These are phyloP conservation scores for Drosophila arawakana DNA, from an alignment of 1,140 invertebrate species.

Conservation along the genomic window DNA sequence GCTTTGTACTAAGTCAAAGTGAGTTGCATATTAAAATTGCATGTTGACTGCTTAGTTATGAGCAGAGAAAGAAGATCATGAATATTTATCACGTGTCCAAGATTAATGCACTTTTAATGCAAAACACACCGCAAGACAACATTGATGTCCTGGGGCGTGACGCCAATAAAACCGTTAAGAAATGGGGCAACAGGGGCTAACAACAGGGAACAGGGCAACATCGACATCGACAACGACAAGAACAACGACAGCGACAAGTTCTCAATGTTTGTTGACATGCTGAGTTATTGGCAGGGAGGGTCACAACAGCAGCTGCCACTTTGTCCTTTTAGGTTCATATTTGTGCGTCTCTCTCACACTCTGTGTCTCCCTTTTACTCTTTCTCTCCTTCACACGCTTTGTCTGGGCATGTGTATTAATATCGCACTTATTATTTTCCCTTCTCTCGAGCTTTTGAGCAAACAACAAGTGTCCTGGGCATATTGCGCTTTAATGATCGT, in stretches of 20 bases:
- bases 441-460: constrained; percentile 28
- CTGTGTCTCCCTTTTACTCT: neutral
- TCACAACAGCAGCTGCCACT: constrained; percentile 24
- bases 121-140: constrained; percentile 44
- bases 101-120: constrained; percentile 79
- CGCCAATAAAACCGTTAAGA: constrained; percentile 52
- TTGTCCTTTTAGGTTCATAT: constrained; percentile 24
- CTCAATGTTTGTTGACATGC: constrained; percentile 73
- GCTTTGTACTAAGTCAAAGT: neutral
- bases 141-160: constrained; percentile 40
- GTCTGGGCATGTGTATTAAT: constrained; percentile 58
- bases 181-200: neutral
- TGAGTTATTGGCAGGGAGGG: constrained; percentile 71
- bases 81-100: constrained; percentile 76
- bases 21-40: constrained; percentile 55
- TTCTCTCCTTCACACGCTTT: neutral
- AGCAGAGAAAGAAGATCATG: constrained; percentile 38
- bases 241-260: constrained; percentile 13
- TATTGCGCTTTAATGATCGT: constrained; percentile 56
- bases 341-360: neutral
- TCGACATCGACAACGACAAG: constrained; percentile 12
- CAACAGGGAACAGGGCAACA: neutral
- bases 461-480: constrained; percentile 54
- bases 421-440: constrained; percentile 73
- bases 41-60: constrained; percentile 47